Evolutionary conservation across 2,113 vertebrate species (phyloP), one percentile per base, ranked within the genome.

Genomic region (Cheirogaleus medius): DNA sequence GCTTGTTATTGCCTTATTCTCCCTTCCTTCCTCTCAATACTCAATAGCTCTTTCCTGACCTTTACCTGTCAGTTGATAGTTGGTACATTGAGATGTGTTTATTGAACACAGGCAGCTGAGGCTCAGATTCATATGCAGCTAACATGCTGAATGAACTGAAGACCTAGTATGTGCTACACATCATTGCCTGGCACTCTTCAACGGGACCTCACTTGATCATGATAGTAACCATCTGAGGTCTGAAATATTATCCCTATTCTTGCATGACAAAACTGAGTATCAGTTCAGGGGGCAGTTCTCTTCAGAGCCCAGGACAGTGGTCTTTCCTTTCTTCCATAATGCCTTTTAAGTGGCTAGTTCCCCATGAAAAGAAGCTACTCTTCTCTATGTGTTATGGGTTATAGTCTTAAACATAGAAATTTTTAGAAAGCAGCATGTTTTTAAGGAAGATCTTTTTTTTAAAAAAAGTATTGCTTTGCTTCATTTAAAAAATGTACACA

Each of bases 401-500:
- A 95, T 83, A 78, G 37, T 68, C 87, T 87, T 90, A 37, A 95
- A 92, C 10, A 90, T 54, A 37, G 10, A 20, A 6, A 58, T 86
- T 52, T 93, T 73, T 92, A 78, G 78, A 95, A 78, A 90, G n/a
- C 25, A 78, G 37, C 52, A 66, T 93, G 66, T 88, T 96, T 96
- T 92, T 64, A 80, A 94, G 66, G 73, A 84, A 83, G 6, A 64
- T 86, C 1, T 87, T 92, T 78, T n/a, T 42, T 47, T 34, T 78
- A 84, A 80, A 88, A 87, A 86, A 10, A 80, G 6, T 95, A 54
- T 15, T 93, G 25, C 8, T 95, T 94, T 95, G 87, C 49, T 52
- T 96, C 71, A 69, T 88, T 96, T 92, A 25, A 90, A 52, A 76
- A 87, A 83, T 95, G 4, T 58, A 78, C 95, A 87, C 69, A 64